These are phyloP conservation scores for Furnarius figulus DNA, from an alignment of 2,113 vertebrate species.

Conservation along the genomic window DNA sequence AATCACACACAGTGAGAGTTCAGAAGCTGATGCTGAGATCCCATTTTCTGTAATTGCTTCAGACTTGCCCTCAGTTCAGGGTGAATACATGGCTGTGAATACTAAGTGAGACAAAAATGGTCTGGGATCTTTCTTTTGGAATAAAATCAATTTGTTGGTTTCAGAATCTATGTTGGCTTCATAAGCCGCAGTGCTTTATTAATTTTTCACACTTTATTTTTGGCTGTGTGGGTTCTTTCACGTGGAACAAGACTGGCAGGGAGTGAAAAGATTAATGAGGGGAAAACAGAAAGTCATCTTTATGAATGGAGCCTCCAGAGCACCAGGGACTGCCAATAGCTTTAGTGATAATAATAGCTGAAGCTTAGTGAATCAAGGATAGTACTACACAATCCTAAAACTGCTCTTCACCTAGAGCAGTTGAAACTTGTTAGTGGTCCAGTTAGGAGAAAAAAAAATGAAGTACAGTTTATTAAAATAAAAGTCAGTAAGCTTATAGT, in stretches of 20 bases:
- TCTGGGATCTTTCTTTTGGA: not conserved
- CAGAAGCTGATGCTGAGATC: not conserved
- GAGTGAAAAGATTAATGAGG: not conserved
- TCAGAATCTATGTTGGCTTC: not conserved
- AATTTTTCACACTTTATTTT: constrained; percentile 25
- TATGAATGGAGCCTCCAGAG: not conserved
- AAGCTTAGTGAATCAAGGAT: not conserved
- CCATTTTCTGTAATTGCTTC: not conserved
- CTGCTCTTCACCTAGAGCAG: not conserved
- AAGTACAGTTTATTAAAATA: not conserved
- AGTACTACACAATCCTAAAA: not conserved
- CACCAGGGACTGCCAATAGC: not conserved
- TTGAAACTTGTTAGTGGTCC: not conserved
- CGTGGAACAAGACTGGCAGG: not conserved
- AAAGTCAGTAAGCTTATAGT: not conserved
- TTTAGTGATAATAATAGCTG: not conserved
- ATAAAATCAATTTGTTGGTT: constrained; percentile 7
- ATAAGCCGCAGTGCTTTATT: not conserved
- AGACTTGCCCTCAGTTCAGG: not conserved
- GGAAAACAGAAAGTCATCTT: not conserved
- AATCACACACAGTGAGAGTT: not conserved
- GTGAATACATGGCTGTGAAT: not conserved
- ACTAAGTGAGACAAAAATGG: not conserved
- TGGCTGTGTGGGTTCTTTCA: not conserved
- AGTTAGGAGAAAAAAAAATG: not conserved